phyloP scores from a whole-genome alignment of 2,888 invertebrate genomes.

The Strigamia maritima region DNA sequence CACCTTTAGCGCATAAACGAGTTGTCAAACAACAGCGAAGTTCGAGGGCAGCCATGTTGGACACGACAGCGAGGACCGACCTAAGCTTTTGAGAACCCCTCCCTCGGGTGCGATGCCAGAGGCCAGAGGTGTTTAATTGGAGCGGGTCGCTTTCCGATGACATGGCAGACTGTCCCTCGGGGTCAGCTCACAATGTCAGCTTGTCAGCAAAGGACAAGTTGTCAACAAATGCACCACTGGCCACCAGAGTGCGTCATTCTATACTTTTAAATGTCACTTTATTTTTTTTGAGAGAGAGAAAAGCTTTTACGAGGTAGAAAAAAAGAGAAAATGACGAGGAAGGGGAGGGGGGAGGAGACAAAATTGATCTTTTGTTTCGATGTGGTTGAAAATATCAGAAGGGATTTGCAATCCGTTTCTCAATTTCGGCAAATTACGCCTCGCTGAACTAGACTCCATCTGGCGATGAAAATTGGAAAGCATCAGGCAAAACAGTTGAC shows the following conservation, averaged over 20 bases:
- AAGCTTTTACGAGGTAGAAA: not conserved
- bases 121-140: conserved; percentile 26
- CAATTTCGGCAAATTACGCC: conserved; percentile 3
- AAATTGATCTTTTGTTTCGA: conserved; percentile 17
- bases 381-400: not conserved
- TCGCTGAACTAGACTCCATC: not conserved
- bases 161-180: conserved; percentile 7
- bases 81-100: conserved; percentile 20
- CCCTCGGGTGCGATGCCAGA: conserved; percentile 7
- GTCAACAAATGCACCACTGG: conserved; percentile 20
- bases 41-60: conserved; percentile 19
- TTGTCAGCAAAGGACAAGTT: conserved; percentile 21
- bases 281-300: not conserved
- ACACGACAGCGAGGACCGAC: conserved; percentile 12
- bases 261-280: conserved; percentile 9
- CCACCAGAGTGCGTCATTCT: conserved; percentile 16
- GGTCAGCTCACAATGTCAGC: not conserved
- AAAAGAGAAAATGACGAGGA: not conserved
- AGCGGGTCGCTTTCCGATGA: conserved; percentile 23
- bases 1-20: conserved; percentile 1
- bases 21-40: conserved; percentile 3
- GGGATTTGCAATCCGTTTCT: conserved; percentile 7
- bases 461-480: conserved; percentile 7
- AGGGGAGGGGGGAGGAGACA: not conserved
- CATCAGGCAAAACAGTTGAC: conserved; percentile 17